phyloP scores from a whole-genome alignment of 2,113 vertebrate species.

The Colaptes auratus region DNA sequence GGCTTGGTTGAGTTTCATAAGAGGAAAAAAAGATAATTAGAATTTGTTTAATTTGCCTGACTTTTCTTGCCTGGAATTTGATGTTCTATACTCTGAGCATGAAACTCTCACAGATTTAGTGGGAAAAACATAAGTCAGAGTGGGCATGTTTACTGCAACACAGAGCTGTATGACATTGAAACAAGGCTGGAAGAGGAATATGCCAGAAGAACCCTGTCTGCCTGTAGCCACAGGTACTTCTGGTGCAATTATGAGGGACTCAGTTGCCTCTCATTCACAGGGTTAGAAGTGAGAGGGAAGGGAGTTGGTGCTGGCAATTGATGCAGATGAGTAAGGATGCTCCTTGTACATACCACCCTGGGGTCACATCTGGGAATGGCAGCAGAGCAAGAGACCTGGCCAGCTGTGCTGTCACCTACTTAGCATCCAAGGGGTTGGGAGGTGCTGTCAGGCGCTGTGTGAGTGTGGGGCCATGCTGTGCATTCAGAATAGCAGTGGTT shows the following conservation, averaged over 20 bases:
- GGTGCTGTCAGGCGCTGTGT: not conserved
- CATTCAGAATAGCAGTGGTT: accelerated
- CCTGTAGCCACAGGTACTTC: not conserved
- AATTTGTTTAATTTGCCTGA: not conserved
- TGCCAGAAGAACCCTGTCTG: accelerated
- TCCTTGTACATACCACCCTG: not conserved
- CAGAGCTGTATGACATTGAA: not conserved
- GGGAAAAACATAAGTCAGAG: not conserved
- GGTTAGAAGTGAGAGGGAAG: not conserved
- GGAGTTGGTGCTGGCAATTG: not conserved
- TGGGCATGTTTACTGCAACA: not conserved
- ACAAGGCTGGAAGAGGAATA: not conserved
- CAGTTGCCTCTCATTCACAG: not conserved
- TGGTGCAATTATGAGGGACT: not conserved
- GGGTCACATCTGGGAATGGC: not conserved
- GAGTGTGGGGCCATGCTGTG: not conserved
- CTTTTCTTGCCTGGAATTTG: not conserved
- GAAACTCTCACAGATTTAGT: not conserved
- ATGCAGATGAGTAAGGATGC: not conserved
- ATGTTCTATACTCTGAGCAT: not conserved
- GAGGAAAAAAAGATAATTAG: not conserved
- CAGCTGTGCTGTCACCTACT: not conserved
- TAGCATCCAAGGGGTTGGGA: not conserved
- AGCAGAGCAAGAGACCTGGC: not conserved
- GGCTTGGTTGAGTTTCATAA: not conserved